Evolutionary conservation across 2,888 invertebrate species (phyloP), one percentile per base, ranked within the genome.

Genomic region (Aproaerema taeniolella): DNA sequence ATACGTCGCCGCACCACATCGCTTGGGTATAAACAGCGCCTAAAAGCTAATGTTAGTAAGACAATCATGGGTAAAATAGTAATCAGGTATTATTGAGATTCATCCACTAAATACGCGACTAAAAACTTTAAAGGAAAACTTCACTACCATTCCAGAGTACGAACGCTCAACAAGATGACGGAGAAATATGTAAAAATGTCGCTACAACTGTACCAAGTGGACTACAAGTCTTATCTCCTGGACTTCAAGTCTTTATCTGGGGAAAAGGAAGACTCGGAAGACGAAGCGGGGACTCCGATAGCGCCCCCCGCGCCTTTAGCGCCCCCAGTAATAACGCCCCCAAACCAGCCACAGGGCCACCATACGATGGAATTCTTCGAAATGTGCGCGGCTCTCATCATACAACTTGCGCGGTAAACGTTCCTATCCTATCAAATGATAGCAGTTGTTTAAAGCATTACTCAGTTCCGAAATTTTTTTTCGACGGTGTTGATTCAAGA

Each of bases 311-410:
- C 49, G 8, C 60, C 59, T 1, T 49, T 53, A 2, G 46, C 56
- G n/a, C 66, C 76, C 20, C 58, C 75, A 33, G 52, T 71, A 46
- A 46, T 70, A 49, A 52, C 71, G 43, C 17, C 54, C 42, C 38
- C 51, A 8, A 17, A 55, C 20, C 52, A 52, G 25, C 64, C 71
- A 0, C 88, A 88, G n/a, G 95, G 95, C 0, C 98, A 99, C 68
- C 97, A 98, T 76, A 99, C 99, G 1, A 97, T 99, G 95, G 99
- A 99, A 86, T 99, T 99, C 88, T 99, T 99, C 69, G 99, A 99
- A 88, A 99, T 99, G 98, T 99, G 99, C 80, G 98, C 99, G 12
- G 96, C 97, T 2, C 89, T 99, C 31, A 99, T 99, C 58, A 98
- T 98, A 46, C 98, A 99, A 58, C 88, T 99, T 47, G 99, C 99